phyloP scores from a whole-genome alignment of 2,113 vertebrate species.

The Dascyllus trimaculatus region DNA sequence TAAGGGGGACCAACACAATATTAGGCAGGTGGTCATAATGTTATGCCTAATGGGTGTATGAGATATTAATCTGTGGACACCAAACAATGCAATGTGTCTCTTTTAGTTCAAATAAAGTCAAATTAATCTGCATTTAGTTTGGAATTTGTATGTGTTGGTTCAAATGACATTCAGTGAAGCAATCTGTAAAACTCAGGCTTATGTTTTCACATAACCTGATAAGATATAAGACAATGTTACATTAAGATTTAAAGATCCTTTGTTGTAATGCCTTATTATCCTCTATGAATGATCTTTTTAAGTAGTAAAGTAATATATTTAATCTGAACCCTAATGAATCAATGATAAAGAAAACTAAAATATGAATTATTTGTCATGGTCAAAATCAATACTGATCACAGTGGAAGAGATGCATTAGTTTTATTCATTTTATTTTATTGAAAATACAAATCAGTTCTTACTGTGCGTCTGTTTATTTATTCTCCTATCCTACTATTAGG shows the following conservation, averaged over 20 bases:
- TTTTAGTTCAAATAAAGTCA: too few species aligned
- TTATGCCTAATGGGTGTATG: too few species aligned
- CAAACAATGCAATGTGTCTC: too few species aligned
- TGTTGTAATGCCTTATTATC: not conserved
- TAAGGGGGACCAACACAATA: too few species aligned
- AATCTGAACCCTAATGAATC: not conserved
- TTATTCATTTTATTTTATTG: not conserved
- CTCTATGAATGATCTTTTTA: not conserved
- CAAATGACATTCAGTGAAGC: too few species aligned
- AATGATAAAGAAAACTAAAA: not conserved
- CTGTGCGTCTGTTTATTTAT: too few species aligned
- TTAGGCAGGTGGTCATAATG: too few species aligned
- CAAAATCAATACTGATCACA: not conserved
- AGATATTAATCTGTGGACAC: constrained; percentile 2
- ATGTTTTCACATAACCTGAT: not conserved
- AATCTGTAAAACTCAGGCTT: too few species aligned
- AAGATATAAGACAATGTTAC: not conserved
- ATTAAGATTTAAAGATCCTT: not conserved
- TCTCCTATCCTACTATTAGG: too few species aligned
- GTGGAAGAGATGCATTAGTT: not conserved
- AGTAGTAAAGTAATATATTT: not conserved
- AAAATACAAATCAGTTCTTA: too few species aligned
- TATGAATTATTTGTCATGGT: not conserved
- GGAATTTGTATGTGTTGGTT: too few species aligned
- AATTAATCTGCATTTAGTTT: too few species aligned